Evolutionary conservation across 2,888 invertebrate species (phyloP).

Genomic region (Thymelicus acteon): DNA sequence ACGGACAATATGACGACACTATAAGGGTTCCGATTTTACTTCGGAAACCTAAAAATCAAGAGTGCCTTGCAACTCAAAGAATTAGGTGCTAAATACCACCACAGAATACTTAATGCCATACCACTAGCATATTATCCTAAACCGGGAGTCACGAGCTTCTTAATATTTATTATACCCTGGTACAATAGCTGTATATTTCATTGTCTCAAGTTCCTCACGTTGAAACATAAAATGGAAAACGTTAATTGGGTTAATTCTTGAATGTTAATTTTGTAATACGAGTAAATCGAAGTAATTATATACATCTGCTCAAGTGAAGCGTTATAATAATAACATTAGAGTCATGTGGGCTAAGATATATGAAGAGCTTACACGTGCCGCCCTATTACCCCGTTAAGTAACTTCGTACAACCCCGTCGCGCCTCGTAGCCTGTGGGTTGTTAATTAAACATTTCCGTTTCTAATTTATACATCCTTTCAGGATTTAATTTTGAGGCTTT

Average conservation of each 20-base stretch:
- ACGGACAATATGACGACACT: no score
- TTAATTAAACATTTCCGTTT: neutral
- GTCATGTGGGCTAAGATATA: neutral
- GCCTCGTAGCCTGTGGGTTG: neutral
- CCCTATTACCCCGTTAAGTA: neutral
- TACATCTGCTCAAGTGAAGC: slow-evolving; percentile 1
- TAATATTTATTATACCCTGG: slow-evolving; percentile 17
- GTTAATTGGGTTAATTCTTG: neutral
- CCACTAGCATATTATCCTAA: no score
- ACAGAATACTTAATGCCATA: no score
- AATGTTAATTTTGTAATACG: neutral
- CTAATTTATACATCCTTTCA: no score
- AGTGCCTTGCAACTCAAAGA: no score
- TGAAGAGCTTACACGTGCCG: neutral
- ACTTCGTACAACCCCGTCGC: neutral
- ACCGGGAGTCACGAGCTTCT: neutral
- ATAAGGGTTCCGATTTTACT: no score
- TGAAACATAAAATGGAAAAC: slow-evolving; percentile 1
- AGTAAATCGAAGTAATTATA: slow-evolving; percentile 7
- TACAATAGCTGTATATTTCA: slow-evolving; percentile 15
- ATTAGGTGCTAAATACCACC: no score
- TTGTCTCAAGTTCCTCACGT: slow-evolving; percentile 10
- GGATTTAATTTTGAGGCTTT: no score
- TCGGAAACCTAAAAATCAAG: no score
- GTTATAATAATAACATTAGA: slow-evolving; percentile 1